Base-by-base conservation (phyloP, 2,113 vertebrate genomes). In the Ctenomys sociabilis region DNA sequence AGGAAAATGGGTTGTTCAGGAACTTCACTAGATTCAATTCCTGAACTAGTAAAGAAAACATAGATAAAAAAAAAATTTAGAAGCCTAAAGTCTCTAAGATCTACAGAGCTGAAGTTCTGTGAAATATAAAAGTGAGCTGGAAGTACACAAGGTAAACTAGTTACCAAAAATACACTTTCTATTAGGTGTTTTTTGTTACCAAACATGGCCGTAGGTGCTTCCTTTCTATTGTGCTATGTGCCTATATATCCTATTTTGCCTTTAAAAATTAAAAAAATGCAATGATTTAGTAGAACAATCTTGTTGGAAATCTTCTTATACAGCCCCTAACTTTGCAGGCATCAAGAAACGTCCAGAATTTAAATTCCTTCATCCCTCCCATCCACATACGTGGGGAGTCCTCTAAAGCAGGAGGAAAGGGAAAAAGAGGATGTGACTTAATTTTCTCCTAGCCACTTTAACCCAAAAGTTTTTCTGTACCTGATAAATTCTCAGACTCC, bases 211-310 rank as follows among this genome's bases (percentile, higher is more conserved):
- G 82, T 52, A 19, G 24, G 14, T 24, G 35, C 70, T 86, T 72
- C 32, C 81, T 89, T 95, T 82, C 80, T 52, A 52, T 52, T 86
- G 9, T 40, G 32, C 17, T 91, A 61, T 40, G 28, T 59, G 1
- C 32, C 43, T n/a, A 11, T 77, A 17, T 24, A 57, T 78, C 83
- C 11, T 84, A 43, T n/a, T 85, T 12, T 14, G 32, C 8, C 52
- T 92, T 75, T 49, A 84, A 85, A 93, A 68, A 84, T 61, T 70
- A 35, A 66, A 66, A 66, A 82, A 83, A 94, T 57, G 54, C 28
- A 14, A 43, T 78, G 40, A 4, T 63, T 75, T 13, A 72, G 14
- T n/a, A 43, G 64, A 83, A 75, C 45, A 68, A 68, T 49, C 22
- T 43, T 91, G 63, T 57, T 83, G n/a, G 11, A 43, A 43, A 57